These are phyloP conservation scores for Luperina nickerlii DNA, from an alignment of 2,888 invertebrate genomes.

Conservation along the genomic window DNA sequence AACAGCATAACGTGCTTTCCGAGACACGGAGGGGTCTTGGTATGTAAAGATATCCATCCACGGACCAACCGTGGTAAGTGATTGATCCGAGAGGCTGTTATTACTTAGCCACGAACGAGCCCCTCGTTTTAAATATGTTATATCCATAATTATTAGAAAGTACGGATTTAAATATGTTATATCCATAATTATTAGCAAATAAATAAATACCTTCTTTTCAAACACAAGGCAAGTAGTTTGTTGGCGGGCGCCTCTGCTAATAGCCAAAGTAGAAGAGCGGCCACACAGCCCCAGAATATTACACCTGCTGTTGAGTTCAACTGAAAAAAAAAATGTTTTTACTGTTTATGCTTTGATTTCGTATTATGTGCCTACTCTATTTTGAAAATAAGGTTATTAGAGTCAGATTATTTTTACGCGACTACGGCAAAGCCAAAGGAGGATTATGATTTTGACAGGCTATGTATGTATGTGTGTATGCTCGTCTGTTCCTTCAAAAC, in stretches of 20 bases:
- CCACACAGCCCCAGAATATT: conserved; percentile 84
- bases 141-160: neutral
- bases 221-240: conserved; percentile 80
- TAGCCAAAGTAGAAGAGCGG: conserved; percentile 87
- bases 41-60: neutral
- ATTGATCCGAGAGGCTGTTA: neutral
- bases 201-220: conserved; percentile 72
- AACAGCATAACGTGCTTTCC: neutral
- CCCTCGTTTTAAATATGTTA: neutral
- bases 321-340: conserved; percentile 75
- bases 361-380: neutral
- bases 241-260: conserved; percentile 89
- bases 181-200: neutral
- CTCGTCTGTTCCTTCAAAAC: no score
- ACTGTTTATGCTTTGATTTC: neutral
- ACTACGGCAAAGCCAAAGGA: no score
- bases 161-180: neutral
- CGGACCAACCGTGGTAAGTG: neutral
- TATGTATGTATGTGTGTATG: no score
- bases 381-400: neutral
- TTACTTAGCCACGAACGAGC: neutral
- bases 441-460: no score
- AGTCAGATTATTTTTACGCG: neutral
- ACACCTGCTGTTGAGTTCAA: conserved; percentile 84
- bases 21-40: neutral